Evolutionary conservation across 2,888 invertebrate genomes (phyloP).

Genomic region (Parnassius orleans): DNA sequence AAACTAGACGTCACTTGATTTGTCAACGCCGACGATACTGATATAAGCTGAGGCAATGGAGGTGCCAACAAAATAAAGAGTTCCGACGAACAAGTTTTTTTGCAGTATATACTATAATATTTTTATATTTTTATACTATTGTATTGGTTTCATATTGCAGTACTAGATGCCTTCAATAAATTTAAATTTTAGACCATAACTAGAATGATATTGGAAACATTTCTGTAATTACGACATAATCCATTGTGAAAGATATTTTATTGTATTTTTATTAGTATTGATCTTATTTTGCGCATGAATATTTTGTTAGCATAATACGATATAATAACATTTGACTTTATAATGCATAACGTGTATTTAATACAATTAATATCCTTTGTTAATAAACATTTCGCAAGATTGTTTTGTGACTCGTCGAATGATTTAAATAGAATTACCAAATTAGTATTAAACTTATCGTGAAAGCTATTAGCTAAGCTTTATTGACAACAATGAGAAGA

Average conservation of each 20-base stretch:
- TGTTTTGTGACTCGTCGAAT: constrained; percentile 13
- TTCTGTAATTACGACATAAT: constrained; percentile 12
- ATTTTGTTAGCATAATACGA: constrained; percentile 19
- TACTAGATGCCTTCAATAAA: no score
- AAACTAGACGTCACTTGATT: no score
- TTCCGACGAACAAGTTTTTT: no score
- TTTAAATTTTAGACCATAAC: no score
- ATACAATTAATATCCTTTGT: constrained; percentile 26
- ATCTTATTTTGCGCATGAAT: constrained; percentile 6
- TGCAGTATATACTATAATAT: no score
- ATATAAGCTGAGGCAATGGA: no score
- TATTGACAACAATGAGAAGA: no score
- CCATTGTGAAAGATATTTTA: constrained; percentile 17
- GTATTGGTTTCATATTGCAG: no score
- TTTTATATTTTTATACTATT: no score
- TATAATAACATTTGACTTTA: constrained; percentile 20
- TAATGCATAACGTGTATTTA: constrained; percentile 23
- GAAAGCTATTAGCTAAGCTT: not conserved
- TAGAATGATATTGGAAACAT: no score
- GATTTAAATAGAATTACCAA: constrained; percentile 22
- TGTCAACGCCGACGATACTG: no score
- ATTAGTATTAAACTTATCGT: constrained; percentile 16
- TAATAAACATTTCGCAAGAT: constrained; percentile 25
- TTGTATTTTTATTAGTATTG: constrained; percentile 8
- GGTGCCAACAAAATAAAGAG: no score